Conservation (phyloP, 2,113 vertebrate species). For the Chiloscyllium plagiosum region DNA sequence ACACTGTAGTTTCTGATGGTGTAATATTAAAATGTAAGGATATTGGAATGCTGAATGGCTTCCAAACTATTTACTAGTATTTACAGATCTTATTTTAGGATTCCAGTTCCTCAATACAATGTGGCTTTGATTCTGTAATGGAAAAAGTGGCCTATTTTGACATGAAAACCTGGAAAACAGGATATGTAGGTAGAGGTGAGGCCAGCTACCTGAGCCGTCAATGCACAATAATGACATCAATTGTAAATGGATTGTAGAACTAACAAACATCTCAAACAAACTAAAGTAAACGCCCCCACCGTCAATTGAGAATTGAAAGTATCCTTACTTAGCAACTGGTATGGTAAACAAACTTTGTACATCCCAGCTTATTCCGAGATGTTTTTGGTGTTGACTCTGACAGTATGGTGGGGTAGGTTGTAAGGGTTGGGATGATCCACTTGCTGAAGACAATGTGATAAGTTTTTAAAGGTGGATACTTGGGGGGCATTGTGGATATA, state of each 20-base stretch:
- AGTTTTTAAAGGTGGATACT: background rate
- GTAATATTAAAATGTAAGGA: background rate
- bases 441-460: background rate
- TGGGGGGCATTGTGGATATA: background rate
- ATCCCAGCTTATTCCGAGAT: background rate
- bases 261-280: background rate
- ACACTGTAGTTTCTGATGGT: background rate
- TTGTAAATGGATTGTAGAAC: background rate
- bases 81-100: background rate
- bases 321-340: background rate
- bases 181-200: background rate
- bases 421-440: too few relatives aligned
- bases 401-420: background rate
- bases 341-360: background rate
- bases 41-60: background rate
- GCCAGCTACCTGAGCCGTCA: background rate
- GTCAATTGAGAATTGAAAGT: constrained; percentile 8
- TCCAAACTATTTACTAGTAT: background rate
- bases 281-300: background rate
- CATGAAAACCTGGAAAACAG: background rate
- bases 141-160: background rate
- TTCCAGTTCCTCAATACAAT: background rate
- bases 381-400: background rate
- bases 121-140: background rate
- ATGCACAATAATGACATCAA: background rate